Evolutionary conservation across 2,888 invertebrate genomes (phyloP).

Genomic region (Rapana venosa): DNA sequence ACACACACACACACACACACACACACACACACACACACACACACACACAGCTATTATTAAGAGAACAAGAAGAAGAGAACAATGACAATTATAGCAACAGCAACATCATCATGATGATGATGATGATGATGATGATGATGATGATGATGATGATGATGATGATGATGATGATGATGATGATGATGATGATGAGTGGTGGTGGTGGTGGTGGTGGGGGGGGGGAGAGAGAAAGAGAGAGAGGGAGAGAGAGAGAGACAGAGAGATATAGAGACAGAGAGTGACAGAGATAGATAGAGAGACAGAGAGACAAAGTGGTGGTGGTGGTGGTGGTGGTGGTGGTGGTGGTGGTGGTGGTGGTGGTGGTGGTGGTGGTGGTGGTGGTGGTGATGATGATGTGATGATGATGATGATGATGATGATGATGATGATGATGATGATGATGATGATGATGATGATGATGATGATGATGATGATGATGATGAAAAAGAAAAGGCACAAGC

Average conservation of each 20-base stretch:
- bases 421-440: too few relatives aligned
- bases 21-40: neutral
- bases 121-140: neutral
- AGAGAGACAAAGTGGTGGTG: neutral
- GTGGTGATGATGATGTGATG: too few relatives aligned
- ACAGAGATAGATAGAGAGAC: too few relatives aligned
- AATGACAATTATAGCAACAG: neutral
- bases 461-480: too few relatives aligned
- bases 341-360: neutral
- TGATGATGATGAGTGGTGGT: too few relatives aligned
- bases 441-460: too few relatives aligned
- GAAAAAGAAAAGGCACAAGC: too few relatives aligned
- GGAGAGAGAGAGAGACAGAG: conserved; percentile 22
- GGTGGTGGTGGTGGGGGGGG: neutral
- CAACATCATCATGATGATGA: neutral
- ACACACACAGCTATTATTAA: neutral
- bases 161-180: too few relatives aligned
- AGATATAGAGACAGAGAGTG: too few relatives aligned
- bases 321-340: neutral
- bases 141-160: too few relatives aligned
- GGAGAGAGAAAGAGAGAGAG: neutral
- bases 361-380: too few relatives aligned
- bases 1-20: neutral
- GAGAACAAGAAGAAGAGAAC: neutral
- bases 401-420: too few relatives aligned